These are phyloP conservation scores for Cirrhinus mrigala DNA, from an alignment of 2,797 vertebrate genomes.

Conservation along the genomic window DNA sequence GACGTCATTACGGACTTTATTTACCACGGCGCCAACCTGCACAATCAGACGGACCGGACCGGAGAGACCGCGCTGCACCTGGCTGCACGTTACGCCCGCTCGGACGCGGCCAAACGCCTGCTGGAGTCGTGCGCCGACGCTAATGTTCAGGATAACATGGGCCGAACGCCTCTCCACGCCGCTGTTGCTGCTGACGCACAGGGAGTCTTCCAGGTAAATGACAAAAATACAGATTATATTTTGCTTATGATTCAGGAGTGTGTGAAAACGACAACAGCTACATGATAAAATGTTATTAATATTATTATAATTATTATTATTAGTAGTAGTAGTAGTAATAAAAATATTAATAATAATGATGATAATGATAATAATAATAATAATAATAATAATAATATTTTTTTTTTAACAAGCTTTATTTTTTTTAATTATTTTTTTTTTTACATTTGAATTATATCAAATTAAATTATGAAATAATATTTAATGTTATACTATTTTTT, in stretches of 20 bases:
- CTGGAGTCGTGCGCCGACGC: slow-evolving; percentile 95
- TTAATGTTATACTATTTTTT: too few relatives aligned
- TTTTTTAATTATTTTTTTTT: too few relatives aligned
- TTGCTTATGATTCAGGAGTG: background rate
- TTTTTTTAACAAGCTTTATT: background rate
- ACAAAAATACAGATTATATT: background rate
- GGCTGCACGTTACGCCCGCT: slow-evolving; percentile 93
- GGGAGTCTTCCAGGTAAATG: slow-evolving; percentile 92
- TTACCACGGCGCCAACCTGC: slow-evolving; percentile 93
- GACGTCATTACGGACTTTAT: slow-evolving; percentile 97
- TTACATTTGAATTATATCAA: too few relatives aligned
- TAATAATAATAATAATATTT: background rate
- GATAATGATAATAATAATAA: background rate
- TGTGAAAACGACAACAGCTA: background rate
- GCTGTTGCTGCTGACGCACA: slow-evolving; percentile 94
- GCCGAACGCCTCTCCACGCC: slow-evolving; percentile 91
- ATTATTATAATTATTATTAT: background rate
- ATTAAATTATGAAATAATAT: too few relatives aligned
- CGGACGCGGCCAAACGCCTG: slow-evolving; percentile 93
- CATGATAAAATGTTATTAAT: background rate
- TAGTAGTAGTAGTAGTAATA: background rate
- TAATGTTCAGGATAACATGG: slow-evolving; percentile 97
- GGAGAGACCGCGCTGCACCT: slow-evolving; percentile 95
- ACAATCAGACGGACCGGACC: slow-evolving; percentile 96
- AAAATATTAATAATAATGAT: background rate